phyloP scores from a whole-genome alignment of 2,797 vertebrate genomes.

The Crypturellus tataupa region DNA sequence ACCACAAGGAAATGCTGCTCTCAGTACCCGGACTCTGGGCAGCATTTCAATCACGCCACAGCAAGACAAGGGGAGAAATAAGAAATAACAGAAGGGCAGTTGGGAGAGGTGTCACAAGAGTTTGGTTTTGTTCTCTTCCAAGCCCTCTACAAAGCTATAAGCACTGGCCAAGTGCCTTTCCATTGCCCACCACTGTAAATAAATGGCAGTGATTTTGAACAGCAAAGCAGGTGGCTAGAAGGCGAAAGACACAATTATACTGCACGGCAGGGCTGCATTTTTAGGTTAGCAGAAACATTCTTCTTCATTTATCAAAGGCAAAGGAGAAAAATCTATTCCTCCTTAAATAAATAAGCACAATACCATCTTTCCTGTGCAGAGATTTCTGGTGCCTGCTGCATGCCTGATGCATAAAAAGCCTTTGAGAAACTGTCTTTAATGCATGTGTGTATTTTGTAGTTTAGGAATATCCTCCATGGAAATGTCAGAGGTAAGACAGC shows the following conservation, averaged over 20 bases:
- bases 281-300: background rate
- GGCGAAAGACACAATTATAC: background rate
- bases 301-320: background rate
- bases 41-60: background rate
- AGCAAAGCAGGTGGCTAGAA: background rate
- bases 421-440: background rate
- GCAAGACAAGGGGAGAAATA: background rate
- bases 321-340: background rate
- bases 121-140: background rate
- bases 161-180: background rate
- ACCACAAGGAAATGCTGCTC: background rate
- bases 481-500: background rate
- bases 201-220: background rate
- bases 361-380: background rate
- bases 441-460: background rate
- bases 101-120: background rate
- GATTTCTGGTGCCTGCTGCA: background rate
- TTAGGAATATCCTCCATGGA: background rate
- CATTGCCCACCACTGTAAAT: background rate
- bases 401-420: background rate
- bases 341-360: background rate
- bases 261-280: background rate
- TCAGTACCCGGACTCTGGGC: rapidly evolving
- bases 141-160: background rate
- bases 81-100: background rate